Base-by-base conservation (phyloP, 2,113 vertebrate genomes). In the pig (Sus scrofa) region DNA sequence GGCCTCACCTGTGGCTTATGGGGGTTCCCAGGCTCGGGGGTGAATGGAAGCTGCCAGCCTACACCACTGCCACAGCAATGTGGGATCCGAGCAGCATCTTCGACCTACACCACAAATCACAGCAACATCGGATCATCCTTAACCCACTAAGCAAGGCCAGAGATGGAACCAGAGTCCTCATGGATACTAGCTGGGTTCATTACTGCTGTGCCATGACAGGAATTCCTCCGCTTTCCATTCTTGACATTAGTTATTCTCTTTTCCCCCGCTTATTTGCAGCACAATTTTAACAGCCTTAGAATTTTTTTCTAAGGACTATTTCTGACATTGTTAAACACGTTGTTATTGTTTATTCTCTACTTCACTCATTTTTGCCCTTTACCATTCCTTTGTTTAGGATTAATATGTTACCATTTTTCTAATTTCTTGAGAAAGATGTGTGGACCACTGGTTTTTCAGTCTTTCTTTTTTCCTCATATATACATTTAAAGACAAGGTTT, bases 371-470 rank as follows among this genome's bases (percentile, higher is more conserved):
- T 89, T 26, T 37, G 13, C 22, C 37, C 24, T 32, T 58, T 63
- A 44, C 37, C 60, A 54, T 70, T 89, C 70, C 34, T 16, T 68
- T 78, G 37, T 54, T 77, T 63, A 58, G 44, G 44, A 6, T 44
- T 44, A 44, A 44, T 79, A 78, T 78, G 37, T 16, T 37, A 2
- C 32, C 71, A 26, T 50, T 78, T 92, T n/a, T 71, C 39, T 37
- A 75, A 88, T 56, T 56, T 83, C 88, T 75, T 81, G 12, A 85
- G 50, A 56, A 79, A 89, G 56, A 77, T 87, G 75, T 78, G 39
- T 79, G 2, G 9, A 85, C 19, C 58, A 84, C 4, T 30, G 24
- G 86, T 65, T 58, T 92, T 82, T 63, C 16, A 37, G 27, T 39
- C 32, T 63, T 94, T 67, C 32, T 85, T 89, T 34, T 93, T 92